Percentiles rank a stretch among this genome's conserved stretches.
These are phyloP conservation scores for Corvus hawaiiensis DNA, from an alignment of 2,113 vertebrate genomes.

Conservation along the genomic window DNA sequence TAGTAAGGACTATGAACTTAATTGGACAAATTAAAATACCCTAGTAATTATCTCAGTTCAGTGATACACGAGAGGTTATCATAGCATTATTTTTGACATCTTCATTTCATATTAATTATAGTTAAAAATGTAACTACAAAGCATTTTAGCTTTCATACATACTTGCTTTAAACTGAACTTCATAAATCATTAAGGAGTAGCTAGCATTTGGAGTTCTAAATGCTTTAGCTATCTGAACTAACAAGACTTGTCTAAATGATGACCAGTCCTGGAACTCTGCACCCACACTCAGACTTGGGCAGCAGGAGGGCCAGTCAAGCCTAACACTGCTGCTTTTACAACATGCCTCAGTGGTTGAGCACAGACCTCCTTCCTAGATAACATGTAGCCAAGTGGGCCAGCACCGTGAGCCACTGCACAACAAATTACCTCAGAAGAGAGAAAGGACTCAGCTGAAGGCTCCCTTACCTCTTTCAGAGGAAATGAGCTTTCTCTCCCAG, in stretches of 20 bases:
- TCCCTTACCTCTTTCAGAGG: background rate
- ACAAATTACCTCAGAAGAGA: background rate
- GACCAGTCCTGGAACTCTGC: background rate
- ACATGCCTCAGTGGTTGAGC: rapidly evolving
- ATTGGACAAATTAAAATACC: background rate
- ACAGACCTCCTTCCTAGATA: background rate
- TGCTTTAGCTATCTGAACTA: background rate
- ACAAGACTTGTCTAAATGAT: background rate
- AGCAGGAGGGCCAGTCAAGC: background rate
- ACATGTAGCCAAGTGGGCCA: background rate
- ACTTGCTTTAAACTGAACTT: background rate
- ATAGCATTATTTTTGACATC: background rate
- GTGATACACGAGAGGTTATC: background rate
- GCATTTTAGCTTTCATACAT: background rate
- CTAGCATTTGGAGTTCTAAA: background rate
- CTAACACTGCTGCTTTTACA: background rate
- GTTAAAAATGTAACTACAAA: background rate
- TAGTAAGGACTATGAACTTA: background rate
- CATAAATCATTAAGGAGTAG: background rate
- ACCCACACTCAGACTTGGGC: background rate
- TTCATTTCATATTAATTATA: background rate
- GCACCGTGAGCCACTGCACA: background rate
- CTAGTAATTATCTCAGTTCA: background rate
- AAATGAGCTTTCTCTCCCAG: background rate
- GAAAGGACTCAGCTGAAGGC: background rate